A percentile compares a stretch with the other conserved stretches of the same genome.
These are phyloP conservation scores for Hirundichthys speculiger DNA, from an alignment of 2,113 vertebrate genomes.

Conservation along the genomic window DNA sequence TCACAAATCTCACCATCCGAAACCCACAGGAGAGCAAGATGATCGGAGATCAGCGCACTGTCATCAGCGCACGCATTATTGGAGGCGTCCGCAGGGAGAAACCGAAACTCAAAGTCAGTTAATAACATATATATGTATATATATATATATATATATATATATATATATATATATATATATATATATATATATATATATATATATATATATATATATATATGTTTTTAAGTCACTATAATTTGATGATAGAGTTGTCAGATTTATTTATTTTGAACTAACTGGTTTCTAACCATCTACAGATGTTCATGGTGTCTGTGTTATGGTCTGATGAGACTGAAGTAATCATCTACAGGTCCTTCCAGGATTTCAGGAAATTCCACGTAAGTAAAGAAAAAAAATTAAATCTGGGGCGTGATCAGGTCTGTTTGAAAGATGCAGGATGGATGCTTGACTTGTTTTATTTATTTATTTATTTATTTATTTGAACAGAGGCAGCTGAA, in stretches of 20 bases:
- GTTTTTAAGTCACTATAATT: no score
- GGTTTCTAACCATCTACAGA: conserved; percentile 66
- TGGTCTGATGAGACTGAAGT: conserved; percentile 90
- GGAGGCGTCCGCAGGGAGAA: conserved; percentile 70
- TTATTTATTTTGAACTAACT: neutral
- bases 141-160: no score
- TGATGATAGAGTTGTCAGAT: neutral
- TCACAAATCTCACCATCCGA: neutral
- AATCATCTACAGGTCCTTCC: conserved; percentile 85
- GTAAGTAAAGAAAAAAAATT: conserved; percentile 76
- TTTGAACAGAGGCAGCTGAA: conserved; percentile 88
- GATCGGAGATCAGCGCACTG: conserved; percentile 61
- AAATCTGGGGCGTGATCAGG: neutral
- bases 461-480: no score
- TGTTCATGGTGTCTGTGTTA: conserved; percentile 84
- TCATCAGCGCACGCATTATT: conserved; percentile 59
- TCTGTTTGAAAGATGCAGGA: neutral
- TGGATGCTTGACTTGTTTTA: neutral
- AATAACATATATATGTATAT: no score
- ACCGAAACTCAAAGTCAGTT: conserved; percentile 70
- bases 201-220: no score
- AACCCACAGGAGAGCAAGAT: conserved; percentile 33
- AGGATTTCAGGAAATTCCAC: conserved; percentile 87
- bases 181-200: no score
- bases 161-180: no score